Evolutionary conservation across 2,888 invertebrate genomes (phyloP), one percentile per base, ranked within the genome.

Genomic region (Pycnomerus fuliginosus): DNA sequence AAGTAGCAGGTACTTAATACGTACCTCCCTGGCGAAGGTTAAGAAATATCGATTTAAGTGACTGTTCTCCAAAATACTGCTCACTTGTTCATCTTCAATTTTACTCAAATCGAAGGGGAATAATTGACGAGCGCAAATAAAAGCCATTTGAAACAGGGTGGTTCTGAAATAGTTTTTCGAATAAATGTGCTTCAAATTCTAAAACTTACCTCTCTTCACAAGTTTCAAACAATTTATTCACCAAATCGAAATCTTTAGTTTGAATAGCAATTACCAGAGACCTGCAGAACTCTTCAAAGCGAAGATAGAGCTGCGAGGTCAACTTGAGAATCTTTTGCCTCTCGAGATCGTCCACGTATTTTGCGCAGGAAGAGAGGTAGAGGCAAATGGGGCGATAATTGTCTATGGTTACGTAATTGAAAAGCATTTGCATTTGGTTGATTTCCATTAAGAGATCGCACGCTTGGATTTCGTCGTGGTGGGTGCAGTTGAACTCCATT

Each of bases 391-490:
- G 77, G 8, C 87, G 85, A 70, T 92, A 96, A 41, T 90, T 92
- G 58, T 87, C 87, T 58, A 86, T 85, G 59, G 93, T 92, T 56
- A 97, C 91, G 64, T 90, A 90, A 39, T 90, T 80, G 13, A 34
- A 27, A 7, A 48, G 40, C 34, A 48, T 36, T 15, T 50, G 33
- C 30, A 99, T 76, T 48, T 84, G 80, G 66, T 98, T 98, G 55
- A 99, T 92, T 76, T 99, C 99, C 87, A 98, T 97, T 0, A 99
- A 76, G 44, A 99, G 76, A 75, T 99, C 99, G 70, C 97, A 98
- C 1, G 97, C 98, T 74, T 99, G 98, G 0, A 96, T 92, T 74
- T 99, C 99, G 1, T 98, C 98, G 65, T 99, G 97, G 72, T 98
- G 97, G 50, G 85, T 84, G 89, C 97, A 95, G 68, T 98, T 91